Base-by-base conservation (phyloP, 2,113 vertebrate genomes). In the Rutilus rutilus region DNA sequence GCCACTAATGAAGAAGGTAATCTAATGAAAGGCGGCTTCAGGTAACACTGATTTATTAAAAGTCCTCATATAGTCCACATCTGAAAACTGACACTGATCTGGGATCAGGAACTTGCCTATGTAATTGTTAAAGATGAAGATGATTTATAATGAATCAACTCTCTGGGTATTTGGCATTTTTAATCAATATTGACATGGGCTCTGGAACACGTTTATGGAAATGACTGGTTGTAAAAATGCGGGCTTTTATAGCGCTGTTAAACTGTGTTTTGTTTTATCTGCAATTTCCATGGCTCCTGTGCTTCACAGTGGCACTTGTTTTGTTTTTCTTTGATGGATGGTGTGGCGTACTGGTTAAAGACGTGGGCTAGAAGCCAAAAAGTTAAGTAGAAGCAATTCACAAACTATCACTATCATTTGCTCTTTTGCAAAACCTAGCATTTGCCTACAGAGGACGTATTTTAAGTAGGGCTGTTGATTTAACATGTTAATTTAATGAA, bases 1-100 rank as follows among this genome's bases (percentile, higher is more conserved):
- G 83, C 47, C 87, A 36, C 71, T 82, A 82, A 85, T 69, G 30
- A 62, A 59, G 87, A 65, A 4, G 47, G 30, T 75, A 85, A 78
- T 85, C 71, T 82, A 77, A 82, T 85, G 75, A 85, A 54, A 33
- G 12, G 6, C 27, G 14, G 60, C 64, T 52, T 23, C 54, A 65
- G 77, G 39, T 80, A 36, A 36, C 59, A 62, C 19, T 4, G 45
- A n/a, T 47, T 47, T 67, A 64, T 81, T 60, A 81, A 47, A 45
- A 75, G 42, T 75, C 54, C 75, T 52, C 30, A 36, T 39, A 57
- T 36, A 36, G 19, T 57, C 10, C 27, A 78, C 2, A 59, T 57
- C 21, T 9, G 36, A 62, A 62, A 79, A 39, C 30, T 17, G 77
- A 65, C 39, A 65, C 74, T 52, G 27, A 17, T 54, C 74, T 77